Percentiles rank a stretch among this genome's conserved stretches.
These are phyloP conservation scores for Eristalis intricaria DNA, from an alignment of 2,888 invertebrate species.

Conservation along the genomic window DNA sequence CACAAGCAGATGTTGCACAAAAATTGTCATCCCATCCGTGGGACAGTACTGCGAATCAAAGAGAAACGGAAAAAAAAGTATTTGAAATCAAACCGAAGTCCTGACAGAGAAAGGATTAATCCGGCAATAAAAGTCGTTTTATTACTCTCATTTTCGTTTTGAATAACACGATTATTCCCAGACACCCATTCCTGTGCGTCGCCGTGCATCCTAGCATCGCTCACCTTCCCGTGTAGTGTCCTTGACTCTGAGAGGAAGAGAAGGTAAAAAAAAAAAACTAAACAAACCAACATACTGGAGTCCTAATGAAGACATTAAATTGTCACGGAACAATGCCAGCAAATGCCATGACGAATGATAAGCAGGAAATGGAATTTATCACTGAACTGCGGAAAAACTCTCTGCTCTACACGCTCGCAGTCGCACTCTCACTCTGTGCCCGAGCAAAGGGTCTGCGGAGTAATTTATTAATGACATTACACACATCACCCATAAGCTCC, in stretches of 20 bases:
- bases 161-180: conserved; percentile 69
- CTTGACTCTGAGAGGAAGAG: background rate
- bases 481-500: conserved; percentile 57
- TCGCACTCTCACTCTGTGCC: background rate
- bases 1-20: conserved; percentile 38
- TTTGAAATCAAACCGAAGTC: background rate
- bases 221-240: conserved; percentile 33
- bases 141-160: conserved; percentile 68
- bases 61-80: background rate
- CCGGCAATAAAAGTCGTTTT: conserved; percentile 69
- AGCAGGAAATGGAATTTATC: conserved; percentile 72
- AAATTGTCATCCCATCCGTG: conserved; percentile 7
- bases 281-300: conserved; percentile 32
- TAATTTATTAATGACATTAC: conserved; percentile 69
- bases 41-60: background rate
- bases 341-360: conserved; percentile 73
- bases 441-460: conserved; percentile 42
- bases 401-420: background rate
- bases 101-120: conserved; percentile 62
- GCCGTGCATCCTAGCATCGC: conserved; percentile 10
- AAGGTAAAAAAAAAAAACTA: conserved; percentile 1
- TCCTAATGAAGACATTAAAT: conserved; percentile 73
- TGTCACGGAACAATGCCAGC: conserved; percentile 73
- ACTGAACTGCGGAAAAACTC: conserved; percentile 57
- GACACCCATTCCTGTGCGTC: background rate